Evolutionary conservation across 2,888 invertebrate species (phyloP).

Genomic region (Bimastos eiseni): DNA sequence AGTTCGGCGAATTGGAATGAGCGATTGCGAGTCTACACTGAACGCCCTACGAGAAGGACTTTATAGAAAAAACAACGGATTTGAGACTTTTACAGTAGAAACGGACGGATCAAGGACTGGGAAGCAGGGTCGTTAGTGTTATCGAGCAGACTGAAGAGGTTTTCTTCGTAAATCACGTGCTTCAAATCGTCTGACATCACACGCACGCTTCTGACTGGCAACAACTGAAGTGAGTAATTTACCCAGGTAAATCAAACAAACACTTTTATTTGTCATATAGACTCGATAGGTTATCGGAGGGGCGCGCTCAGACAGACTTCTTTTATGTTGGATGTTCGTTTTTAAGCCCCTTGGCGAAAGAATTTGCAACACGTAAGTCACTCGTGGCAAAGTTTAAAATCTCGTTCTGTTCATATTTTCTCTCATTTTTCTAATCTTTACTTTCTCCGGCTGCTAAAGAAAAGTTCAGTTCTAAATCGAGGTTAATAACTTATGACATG

Average conservation of each 20-base stretch:
- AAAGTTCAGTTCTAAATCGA: neutral
- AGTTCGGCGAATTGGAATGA: neutral
- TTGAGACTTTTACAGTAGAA: neutral
- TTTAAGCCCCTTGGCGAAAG: neutral
- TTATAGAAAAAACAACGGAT: neutral
- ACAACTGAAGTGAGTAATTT: neutral
- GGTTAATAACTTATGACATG: neutral
- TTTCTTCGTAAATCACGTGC: neutral
- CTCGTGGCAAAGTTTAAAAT: neutral
- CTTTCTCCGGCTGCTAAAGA: neutral
- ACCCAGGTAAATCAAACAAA: neutral
- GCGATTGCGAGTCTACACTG: neutral
- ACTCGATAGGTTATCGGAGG: neutral
- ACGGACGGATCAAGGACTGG: neutral
- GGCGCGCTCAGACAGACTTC: neutral
- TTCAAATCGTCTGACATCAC: neutral
- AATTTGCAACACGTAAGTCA: neutral
- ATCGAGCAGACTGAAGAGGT: neutral
- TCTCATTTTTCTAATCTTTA: neutral
- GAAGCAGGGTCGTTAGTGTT: neutral
- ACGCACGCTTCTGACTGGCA: neutral
- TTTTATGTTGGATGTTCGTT: neutral
- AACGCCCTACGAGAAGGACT: neutral
- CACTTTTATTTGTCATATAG: neutral
- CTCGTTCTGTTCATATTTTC: neutral